Evolutionary conservation across 2,888 invertebrate genomes (phyloP).

Genomic region (Leptopilina syphax): DNA sequence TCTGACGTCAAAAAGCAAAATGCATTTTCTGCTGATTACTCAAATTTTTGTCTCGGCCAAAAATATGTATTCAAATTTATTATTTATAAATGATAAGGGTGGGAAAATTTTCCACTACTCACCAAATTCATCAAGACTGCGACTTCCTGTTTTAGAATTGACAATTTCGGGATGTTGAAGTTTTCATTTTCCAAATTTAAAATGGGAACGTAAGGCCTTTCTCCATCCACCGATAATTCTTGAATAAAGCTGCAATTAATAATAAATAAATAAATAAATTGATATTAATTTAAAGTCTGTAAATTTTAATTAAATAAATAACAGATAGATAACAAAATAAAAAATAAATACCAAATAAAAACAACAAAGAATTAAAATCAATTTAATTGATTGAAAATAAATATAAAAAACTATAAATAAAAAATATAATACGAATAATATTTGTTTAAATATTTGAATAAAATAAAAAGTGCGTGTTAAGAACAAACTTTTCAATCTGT

Average conservation of each 20-base stretch:
- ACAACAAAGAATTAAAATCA: too few species aligned
- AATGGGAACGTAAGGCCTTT: slow-evolving; percentile 47
- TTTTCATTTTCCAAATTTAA: slow-evolving; percentile 41
- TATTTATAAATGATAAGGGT: neutral
- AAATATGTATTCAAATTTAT: neutral
- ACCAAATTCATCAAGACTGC: slow-evolving; percentile 47
- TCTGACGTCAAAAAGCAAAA: slow-evolving; percentile 1
- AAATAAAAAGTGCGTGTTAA: neutral
- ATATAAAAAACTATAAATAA: too few species aligned
- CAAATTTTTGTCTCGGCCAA: neutral
- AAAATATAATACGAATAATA: too few species aligned
- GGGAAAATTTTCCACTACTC: slow-evolving; percentile 10
- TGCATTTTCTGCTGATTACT: slow-evolving; percentile 2
- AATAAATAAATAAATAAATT: neutral
- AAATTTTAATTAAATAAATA: too few species aligned
- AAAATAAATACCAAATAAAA: too few species aligned
- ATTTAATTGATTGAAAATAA: too few species aligned
- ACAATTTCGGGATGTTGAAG: neutral
- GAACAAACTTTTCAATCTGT: slow-evolving; percentile 50
- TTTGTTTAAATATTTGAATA: too few species aligned
- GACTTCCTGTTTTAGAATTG: slow-evolving; percentile 49
- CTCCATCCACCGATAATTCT: slow-evolving; percentile 40
- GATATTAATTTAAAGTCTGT: neutral
- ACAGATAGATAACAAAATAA: too few species aligned
- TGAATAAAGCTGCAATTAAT: slow-evolving; percentile 45